Conservation (phyloP, 2,888 invertebrate species). For the Plagodis pulveraria region DNA sequence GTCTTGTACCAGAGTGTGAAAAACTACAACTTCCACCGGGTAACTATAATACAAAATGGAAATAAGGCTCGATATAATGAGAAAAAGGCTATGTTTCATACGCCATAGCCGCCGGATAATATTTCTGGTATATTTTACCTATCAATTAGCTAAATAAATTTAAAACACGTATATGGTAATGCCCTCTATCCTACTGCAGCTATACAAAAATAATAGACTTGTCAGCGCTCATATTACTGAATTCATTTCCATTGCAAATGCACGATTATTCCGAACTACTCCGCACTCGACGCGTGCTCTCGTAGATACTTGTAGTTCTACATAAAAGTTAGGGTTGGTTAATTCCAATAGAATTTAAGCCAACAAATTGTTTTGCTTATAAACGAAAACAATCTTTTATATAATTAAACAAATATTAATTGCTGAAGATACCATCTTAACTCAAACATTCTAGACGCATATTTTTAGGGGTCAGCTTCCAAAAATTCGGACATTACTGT, state of each 20-base stretch:
- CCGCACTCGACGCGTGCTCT: slow-evolving; percentile 29
- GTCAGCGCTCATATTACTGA: slow-evolving; percentile 55
- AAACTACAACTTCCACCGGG: no score
- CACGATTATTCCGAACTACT: slow-evolving; percentile 37
- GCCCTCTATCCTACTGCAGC: slow-evolving; percentile 48
- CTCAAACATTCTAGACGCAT: no score
- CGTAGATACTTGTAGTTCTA: neutral
- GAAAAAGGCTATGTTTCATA: neutral
- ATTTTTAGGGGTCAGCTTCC: no score
- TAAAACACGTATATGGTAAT: slow-evolving; percentile 65
- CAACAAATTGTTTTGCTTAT: no score
- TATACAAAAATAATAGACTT: slow-evolving; percentile 64
- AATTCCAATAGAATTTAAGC: no score
- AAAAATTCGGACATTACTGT: no score
- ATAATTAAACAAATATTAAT: no score
- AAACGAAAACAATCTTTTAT: no score
- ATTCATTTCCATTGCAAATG: slow-evolving; percentile 66
- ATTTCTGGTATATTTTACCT: slow-evolving; percentile 34
- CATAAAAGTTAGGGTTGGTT: slow-evolving; percentile 13
- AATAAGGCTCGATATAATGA: no score
- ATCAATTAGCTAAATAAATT: slow-evolving; percentile 66
- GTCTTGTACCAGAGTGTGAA: no score
- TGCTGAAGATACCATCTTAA: no score
- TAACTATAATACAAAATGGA: no score
- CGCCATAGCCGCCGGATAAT: slow-evolving; percentile 30